These are phyloP conservation scores for Ceratina japonica DNA, from an alignment of 1,140 invertebrate genomes.

Conservation along the genomic window DNA sequence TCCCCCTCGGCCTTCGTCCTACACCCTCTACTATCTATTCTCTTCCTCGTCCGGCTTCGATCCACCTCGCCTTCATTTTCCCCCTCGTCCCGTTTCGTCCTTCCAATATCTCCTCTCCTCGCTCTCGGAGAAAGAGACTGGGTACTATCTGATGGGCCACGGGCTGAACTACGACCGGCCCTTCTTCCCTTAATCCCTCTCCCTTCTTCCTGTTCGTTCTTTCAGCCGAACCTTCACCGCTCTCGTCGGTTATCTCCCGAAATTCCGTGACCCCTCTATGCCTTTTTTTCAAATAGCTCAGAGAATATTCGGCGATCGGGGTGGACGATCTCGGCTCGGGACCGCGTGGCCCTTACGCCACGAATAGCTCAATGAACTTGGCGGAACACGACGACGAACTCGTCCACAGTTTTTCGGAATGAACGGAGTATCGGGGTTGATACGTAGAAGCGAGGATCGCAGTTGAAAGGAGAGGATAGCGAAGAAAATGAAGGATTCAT, in stretches of 20 bases:
- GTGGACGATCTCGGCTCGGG: background rate
- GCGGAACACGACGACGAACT: background rate
- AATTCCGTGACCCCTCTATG: constrained; percentile 9
- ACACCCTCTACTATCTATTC: constrained; percentile 41
- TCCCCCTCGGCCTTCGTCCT: constrained; percentile 36
- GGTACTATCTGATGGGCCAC: constrained; percentile 68
- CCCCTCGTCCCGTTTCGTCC: background rate
- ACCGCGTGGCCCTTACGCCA: background rate
- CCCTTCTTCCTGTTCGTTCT: constrained; percentile 36
- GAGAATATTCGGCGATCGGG: background rate
- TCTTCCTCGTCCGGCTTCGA: background rate
- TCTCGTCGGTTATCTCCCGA: constrained; percentile 43
- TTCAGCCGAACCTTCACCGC: constrained; percentile 5
- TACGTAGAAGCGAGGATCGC: no score
- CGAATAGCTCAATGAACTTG: background rate
- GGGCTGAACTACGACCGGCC: constrained; percentile 66
- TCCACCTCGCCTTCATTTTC: constrained; percentile 3
- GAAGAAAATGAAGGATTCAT: constrained; percentile 15
- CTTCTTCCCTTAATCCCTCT: constrained; percentile 38
- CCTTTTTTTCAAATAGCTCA: background rate
- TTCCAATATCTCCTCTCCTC: constrained; percentile 35
- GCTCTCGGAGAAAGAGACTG: constrained; percentile 45
- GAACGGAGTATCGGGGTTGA: no score
- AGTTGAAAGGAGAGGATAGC: background rate
- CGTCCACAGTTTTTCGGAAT: background rate